Evolutionary conservation across 2,113 vertebrate species (phyloP), one percentile per base, ranked within the genome.

Genomic region (Myanophis thanlyinensis): DNA sequence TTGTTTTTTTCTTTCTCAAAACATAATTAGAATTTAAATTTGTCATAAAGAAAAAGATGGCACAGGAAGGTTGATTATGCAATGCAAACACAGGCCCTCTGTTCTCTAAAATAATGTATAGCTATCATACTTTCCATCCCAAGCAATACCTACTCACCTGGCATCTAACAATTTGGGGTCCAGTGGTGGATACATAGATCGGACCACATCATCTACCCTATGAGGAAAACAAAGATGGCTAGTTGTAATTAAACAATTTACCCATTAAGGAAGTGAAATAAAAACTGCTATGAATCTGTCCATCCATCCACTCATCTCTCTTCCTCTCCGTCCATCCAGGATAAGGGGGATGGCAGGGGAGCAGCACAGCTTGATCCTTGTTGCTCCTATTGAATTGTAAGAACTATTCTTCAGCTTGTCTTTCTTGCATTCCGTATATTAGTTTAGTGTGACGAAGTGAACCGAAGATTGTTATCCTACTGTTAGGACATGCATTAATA

Each of bases 111-210:
- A 15, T 44, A n/a, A 8, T 53, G 35, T 20, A 35, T 18, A 27
- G 25, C 25, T 15, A 87, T 10, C 18, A 27, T 27, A 54, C 4
- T 3, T 48, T 4, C 22, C 54, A 20, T 1, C n/a, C 13, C 27
- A 11, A 46, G 27, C 20, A 54, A 3, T 7, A 18, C 0, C 40
- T 3, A 62, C 96, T 95, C 93, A 97, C 99, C 99, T 98, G 2
- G 99, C 99, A 0, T 99, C 99, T 94, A 99, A 98, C 88, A 99
- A 98, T 92, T 99, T 99, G 8, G 99, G 99, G 95, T 99, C 99
- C 97, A 99, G 95, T 0, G 99, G 99, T 0, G 99, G 99, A 95
- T 99, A 99, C 99, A 99, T 99, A 0, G 98, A 99, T 53, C 98
- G 97, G 94, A 99, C 99, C 73, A 99, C 99, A 0, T 99, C 99